A percentile compares a stretch with the other conserved stretches of the same genome.
These are phyloP conservation scores for Erpetoichthys calabaricus DNA, from an alignment of 2,797 vertebrate species.

Conservation along the genomic window DNA sequence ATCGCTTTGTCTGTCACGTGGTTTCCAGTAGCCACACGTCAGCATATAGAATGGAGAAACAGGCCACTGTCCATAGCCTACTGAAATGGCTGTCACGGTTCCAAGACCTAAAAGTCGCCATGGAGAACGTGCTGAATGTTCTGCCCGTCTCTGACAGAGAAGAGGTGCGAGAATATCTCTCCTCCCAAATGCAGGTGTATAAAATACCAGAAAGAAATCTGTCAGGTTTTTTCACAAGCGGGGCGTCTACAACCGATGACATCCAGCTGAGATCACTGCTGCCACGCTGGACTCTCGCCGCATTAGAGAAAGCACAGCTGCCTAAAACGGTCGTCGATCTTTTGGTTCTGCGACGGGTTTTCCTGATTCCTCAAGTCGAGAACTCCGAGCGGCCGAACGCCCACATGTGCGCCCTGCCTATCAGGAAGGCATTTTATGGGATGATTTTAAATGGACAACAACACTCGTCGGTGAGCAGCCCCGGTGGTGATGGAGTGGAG, in stretches of 20 bases:
- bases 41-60: constrained; percentile 16
- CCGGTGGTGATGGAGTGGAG: too few relatives aligned
- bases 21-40: constrained; percentile 12
- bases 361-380: constrained; percentile 54
- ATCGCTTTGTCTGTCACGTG: constrained; percentile 27
- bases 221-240: constrained; percentile 35
- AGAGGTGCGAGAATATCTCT: constrained; percentile 26
- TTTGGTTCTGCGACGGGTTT: constrained; percentile 33
- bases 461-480: too few relatives aligned
- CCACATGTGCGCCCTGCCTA: constrained; percentile 30
- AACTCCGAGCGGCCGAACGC: constrained; percentile 37
- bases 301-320: constrained; percentile 37
- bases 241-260: constrained; percentile 23
- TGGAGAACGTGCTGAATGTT: constrained; percentile 28
- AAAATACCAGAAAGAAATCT: constrained; percentile 27
- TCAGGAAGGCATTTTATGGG: constrained; percentile 46
- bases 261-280: constrained; percentile 20
- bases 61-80: constrained; percentile 34
- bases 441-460: constrained; percentile 27
- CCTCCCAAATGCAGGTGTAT: constrained; percentile 38
- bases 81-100: constrained; percentile 47
- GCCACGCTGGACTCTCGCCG: constrained; percentile 34
- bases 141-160: constrained; percentile 28
- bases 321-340: constrained; percentile 42
- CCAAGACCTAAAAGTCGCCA: constrained; percentile 23